Conservation (phyloP, 2,113 vertebrate species). For the Crypturellus undulatus region DNA sequence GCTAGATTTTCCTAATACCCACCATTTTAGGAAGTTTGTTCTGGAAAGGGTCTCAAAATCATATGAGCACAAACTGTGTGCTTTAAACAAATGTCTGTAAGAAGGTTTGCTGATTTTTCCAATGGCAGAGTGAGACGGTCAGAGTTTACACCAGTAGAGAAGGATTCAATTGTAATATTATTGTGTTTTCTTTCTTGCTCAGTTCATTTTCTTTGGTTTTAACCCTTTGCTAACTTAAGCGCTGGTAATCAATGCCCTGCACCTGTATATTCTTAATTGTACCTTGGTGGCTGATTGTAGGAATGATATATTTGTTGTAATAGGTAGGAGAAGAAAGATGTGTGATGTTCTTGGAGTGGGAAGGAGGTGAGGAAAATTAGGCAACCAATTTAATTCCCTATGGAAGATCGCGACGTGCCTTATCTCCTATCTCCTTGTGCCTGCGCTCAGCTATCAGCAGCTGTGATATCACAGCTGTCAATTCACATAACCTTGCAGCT, state of each 20-base stretch:
- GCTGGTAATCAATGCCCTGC: neutral
- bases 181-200: neutral
- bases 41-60: constrained; percentile 18
- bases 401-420: accelerated
- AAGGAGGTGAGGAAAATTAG: neutral
- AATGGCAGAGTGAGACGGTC: neutral
- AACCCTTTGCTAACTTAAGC: neutral
- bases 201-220: neutral
- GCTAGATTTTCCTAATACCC: constrained; percentile 40
- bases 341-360: neutral
- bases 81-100: constrained; percentile 46
- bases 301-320: neutral
- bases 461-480: constrained; percentile 37
- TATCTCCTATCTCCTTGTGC: neutral
- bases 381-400: neutral
- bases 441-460: neutral
- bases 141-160: neutral
- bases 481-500: neutral
- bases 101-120: neutral
- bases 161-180: neutral
- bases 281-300: neutral
- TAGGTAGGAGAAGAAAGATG: constrained; percentile 21
- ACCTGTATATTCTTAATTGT: neutral
- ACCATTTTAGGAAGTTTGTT: constrained; percentile 1
- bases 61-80: neutral